Evolutionary conservation across 2,888 invertebrate species (phyloP), one percentile per base, ranked within the genome.

Genomic region (Monoplex corrugatus): DNA sequence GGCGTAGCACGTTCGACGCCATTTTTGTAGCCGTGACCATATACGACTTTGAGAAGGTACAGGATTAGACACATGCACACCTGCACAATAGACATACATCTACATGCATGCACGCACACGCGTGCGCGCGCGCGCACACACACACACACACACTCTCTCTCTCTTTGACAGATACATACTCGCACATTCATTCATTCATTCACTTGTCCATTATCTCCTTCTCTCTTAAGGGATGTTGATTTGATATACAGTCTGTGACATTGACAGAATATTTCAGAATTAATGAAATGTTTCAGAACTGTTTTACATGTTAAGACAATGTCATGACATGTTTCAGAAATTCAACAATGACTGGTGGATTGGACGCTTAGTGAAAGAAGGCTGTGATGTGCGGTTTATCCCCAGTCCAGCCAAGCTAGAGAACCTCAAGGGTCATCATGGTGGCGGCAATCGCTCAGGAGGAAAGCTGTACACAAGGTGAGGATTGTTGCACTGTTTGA

Each of bases 291-390:
- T 50, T 50, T 50, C 16, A 13, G 50, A 50, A 50, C 50, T 50
- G 50, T 50, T 16, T 50, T 16, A 50, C 35, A 32, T 80, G 19
- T 10, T 2, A 80, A 80, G 6, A 0, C 43, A 28, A 40, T 2
- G 23, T 80, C 40, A 80, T 43, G 1, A 8, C 0, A n/a, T 68
- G 68, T 68, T 16, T 10, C 92, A 96, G 97, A 99, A 99, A 97
- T 99, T 99, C 97, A 99, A 99, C 97, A 99, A 99, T 97, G 99
- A 99, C 97, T 99, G 99, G 99, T 99, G 99, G 99, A 99, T 99
- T 96, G 99, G 99, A 92, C 97, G 99, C 95, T 97, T 99, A 96
- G 99, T 99, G 96, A 98, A 98, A 97, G 99, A 99, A 97, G 98
- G 98, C 96, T 98, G 98, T 97, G 99, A 99, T 97, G 98, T 99